These are phyloP conservation scores for Tor tambroides DNA, from an alignment of 2,113 vertebrate species.

Conservation along the genomic window DNA sequence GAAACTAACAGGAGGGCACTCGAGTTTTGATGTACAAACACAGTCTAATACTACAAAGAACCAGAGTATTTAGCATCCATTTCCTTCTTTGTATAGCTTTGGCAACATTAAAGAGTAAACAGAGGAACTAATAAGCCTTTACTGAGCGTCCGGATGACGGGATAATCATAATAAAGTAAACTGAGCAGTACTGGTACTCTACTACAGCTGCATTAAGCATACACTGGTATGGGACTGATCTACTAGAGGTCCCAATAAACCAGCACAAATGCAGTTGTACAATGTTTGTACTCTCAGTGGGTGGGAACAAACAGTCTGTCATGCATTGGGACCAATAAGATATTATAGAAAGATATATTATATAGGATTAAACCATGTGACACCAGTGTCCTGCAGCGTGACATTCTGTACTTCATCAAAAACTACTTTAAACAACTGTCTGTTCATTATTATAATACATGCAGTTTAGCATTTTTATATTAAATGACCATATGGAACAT, in stretches of 20 bases:
- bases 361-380: neutral
- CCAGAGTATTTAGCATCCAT: conserved; percentile 3
- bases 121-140: conserved; percentile 31
- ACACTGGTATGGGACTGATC: neutral
- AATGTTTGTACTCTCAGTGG: neutral
- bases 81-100: conserved; percentile 28
- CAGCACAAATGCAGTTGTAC: neutral
- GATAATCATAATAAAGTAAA: conserved; percentile 12
- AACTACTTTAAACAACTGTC: neutral
- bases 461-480: neutral
- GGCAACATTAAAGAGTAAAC: conserved; percentile 29
- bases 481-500: neutral
- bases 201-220: conserved; percentile 14
- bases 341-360: neutral
- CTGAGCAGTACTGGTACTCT: neutral
- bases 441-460: neutral
- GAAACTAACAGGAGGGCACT: conserved; percentile 15
- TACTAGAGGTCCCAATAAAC: neutral
- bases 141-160: neutral
- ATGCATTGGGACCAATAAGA: neutral
- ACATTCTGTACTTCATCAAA: neutral
- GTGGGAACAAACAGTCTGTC: neutral
- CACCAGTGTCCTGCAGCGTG: neutral
- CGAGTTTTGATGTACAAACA: conserved; percentile 11
- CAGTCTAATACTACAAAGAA: conserved; percentile 5